Evolutionary conservation across 2,888 invertebrate genomes (phyloP), one percentile per base, ranked within the genome.

Genomic region (Dichetophora obliterata): DNA sequence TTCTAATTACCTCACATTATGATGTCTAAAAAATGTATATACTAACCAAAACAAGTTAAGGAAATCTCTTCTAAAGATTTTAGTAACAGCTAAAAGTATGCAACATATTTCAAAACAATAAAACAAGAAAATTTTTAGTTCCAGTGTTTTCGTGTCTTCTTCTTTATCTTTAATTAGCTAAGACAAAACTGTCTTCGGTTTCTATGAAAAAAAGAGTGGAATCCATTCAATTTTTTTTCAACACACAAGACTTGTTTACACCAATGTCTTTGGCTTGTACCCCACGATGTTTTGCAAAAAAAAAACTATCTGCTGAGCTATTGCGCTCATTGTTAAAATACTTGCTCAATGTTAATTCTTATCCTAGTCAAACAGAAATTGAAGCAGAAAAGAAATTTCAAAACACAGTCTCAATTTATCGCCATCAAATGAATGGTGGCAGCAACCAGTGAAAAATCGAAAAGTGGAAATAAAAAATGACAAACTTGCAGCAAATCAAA

Each of bases 341-440:
- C 59, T 59, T 59, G 27, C 59, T 24, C 27, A 27, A 14, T 59
- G 43, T 43, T 43, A 11, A 43, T 43, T 43, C 14, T 43, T 43
- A 34, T 66, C 66, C 48, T 19, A 22, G 66, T 22, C 66, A 43
- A 66, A 43, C 66, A 43, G 59, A 59, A 59, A 48, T 66, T 37
- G 14, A 22, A 66, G 34, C 22, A 22, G 37, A 22, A 43, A 66
- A 48, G 22, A 2, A 66, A 59, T 24, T 59, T 27, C 22, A 24
- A 24, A 59, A 59, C 59, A 59, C 24, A 59, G 59, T 59, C 59
- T 14, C 59, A 59, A n/a, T 59, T 59, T 59, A 59, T 59, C 59
- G 59, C 59, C 22, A 3, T 54, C 54, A 22, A 54, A 54, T 5
- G 54, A 1, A 54, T 9, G 4, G 19, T 11, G 8, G n/a, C n/a